Evolutionary conservation across 2,888 invertebrate species (phyloP).

Genomic region (Drosophila neoperkinsi): DNA sequence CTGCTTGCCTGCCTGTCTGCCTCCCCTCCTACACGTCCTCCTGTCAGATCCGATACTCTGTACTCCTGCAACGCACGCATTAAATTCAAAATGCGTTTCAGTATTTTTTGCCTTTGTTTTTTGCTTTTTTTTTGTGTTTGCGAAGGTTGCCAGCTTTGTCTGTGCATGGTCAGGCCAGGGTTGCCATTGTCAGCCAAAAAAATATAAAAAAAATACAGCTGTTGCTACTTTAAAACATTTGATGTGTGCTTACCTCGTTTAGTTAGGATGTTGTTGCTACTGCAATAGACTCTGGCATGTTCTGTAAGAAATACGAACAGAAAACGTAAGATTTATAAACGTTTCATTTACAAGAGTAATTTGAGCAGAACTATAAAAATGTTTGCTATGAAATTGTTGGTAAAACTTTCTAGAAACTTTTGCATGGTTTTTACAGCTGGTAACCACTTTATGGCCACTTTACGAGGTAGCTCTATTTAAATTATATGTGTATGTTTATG

Average conservation of each 20-base stretch:
- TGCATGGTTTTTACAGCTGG: slow-evolving; percentile 39
- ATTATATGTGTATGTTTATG: slow-evolving; percentile 15
- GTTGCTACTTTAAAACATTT: slow-evolving; percentile 26
- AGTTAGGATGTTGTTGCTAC: slow-evolving; percentile 44
- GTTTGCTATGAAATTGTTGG: slow-evolving; percentile 31
- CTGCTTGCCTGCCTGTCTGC: slow-evolving; percentile 28
- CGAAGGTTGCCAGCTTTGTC: slow-evolving; percentile 67
- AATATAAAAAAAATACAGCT: slow-evolving; percentile 37
- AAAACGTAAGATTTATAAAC: slow-evolving; percentile 35
- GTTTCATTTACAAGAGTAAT: slow-evolving; percentile 56
- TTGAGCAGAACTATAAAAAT: slow-evolving; percentile 56
- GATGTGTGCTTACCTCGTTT: slow-evolving; percentile 61
- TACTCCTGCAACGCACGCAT: slow-evolving; percentile 67
- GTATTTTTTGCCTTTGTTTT: slow-evolving; percentile 31
- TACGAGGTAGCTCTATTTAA: slow-evolving; percentile 51
- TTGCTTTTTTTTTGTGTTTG: slow-evolving; percentile 43
- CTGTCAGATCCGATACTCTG: slow-evolving; percentile 33
- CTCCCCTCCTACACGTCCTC: slow-evolving; percentile 3
- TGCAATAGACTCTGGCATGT: slow-evolving; percentile 58
- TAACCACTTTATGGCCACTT: slow-evolving; percentile 47
- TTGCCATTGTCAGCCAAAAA: slow-evolving; percentile 73
- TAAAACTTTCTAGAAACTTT: slow-evolving; percentile 64
- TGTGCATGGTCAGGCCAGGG: slow-evolving; percentile 78
- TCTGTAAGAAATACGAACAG: slow-evolving; percentile 48
- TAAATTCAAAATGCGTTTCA: slow-evolving; percentile 79